These are phyloP conservation scores for Eilema griseolum DNA, from an alignment of 2,888 invertebrate species.

Conservation along the genomic window DNA sequence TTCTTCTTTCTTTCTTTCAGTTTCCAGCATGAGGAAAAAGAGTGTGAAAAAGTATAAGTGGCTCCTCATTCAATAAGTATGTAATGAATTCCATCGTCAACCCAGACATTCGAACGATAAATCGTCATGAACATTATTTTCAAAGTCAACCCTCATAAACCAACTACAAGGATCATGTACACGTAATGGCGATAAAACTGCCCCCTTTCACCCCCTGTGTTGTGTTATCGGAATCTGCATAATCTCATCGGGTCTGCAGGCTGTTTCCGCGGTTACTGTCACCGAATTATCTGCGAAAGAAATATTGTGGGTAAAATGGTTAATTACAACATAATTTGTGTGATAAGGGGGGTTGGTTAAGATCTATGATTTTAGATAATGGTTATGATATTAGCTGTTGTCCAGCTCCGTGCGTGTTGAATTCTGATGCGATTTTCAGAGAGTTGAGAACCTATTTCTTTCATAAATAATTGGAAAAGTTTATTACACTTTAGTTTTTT, in stretches of 20 bases:
- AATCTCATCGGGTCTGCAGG: constrained; percentile 34
- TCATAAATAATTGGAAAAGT: too few relatives aligned
- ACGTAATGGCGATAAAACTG: constrained; percentile 17
- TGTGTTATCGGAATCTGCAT: constrained; percentile 44
- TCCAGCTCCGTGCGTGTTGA: neutral
- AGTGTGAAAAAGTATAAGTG: too few relatives aligned
- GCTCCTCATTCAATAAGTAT: too few relatives aligned
- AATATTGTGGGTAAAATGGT: constrained; percentile 3
- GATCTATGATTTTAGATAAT: neutral
- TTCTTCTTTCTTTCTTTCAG: too few relatives aligned
- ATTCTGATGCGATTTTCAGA: neutral
- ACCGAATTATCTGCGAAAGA: constrained; percentile 37
- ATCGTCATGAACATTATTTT: constrained; percentile 23
- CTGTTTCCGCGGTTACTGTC: constrained; percentile 26
- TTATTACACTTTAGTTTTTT: too few relatives aligned
- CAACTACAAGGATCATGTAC: constrained; percentile 8
- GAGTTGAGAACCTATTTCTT: too few relatives aligned
- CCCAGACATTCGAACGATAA: constrained; percentile 20
- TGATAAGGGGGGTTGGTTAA: neutral
- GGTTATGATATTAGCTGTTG: neutral
- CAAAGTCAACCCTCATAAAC: constrained; percentile 15
- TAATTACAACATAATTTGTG: neutral
- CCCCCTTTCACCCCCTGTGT: constrained; percentile 10
- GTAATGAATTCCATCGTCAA: neutral
- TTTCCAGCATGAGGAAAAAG: too few relatives aligned